Percentiles rank a stretch among this genome's conserved stretches.
Evolutionary conservation across 2,113 vertebrate species (phyloP).

Genomic region (Macrotus californicus): DNA sequence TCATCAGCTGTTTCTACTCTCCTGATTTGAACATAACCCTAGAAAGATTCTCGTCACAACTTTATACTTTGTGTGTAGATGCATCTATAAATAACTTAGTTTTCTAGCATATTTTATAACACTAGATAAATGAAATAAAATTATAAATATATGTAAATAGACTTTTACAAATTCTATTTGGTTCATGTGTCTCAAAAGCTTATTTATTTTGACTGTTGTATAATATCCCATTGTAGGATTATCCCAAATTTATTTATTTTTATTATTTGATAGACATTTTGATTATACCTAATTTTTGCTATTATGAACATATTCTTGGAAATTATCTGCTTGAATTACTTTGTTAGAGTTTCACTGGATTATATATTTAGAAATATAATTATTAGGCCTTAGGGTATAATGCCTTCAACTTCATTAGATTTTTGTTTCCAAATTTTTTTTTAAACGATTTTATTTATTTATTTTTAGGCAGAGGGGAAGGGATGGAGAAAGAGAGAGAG

Average conservation of each 20-base stretch:
- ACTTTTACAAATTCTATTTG: constrained; percentile 1
- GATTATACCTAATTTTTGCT: not conserved
- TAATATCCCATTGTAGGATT: not conserved
- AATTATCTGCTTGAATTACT: not conserved
- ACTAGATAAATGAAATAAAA: not conserved
- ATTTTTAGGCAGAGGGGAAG: too few relatives aligned
- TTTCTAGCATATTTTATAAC: not conserved
- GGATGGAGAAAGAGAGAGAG: too few relatives aligned
- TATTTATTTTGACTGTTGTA: not conserved
- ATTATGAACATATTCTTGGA: not conserved
- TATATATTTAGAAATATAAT: not conserved
- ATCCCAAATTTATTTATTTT: not conserved
- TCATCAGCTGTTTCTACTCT: not conserved
- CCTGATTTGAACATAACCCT: not conserved
- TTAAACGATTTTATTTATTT: too few relatives aligned
- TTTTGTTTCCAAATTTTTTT: not conserved
- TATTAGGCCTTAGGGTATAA: not conserved
- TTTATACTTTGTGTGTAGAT: not conserved
- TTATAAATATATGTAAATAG: not conserved
- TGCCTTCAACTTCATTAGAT: not conserved
- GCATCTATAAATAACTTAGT: not conserved
- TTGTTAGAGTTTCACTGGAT: not conserved
- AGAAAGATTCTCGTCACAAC: not conserved
- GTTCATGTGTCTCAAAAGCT: not conserved
- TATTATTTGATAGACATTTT: constrained; percentile 5